Evolutionary conservation across 2,888 invertebrate species (phyloP).

Genomic region (Caenorhabditis sp.): DNA sequence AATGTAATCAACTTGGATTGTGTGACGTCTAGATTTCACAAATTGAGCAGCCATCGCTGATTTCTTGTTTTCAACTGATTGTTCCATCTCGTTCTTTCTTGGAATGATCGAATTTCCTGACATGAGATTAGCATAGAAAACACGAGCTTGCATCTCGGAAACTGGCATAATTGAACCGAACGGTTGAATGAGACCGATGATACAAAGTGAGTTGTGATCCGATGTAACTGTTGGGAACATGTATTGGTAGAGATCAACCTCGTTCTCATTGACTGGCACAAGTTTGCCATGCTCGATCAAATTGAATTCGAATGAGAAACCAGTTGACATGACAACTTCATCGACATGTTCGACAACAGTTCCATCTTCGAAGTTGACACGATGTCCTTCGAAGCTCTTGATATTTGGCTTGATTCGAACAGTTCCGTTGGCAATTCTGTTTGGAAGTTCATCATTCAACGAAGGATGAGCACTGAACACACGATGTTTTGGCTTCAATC

Average conservation of each 20-base stretch:
- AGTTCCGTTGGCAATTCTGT: constrained; percentile 71
- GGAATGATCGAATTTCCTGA: constrained; percentile 27
- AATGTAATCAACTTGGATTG: constrained; percentile 72
- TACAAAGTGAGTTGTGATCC: constrained; percentile 72
- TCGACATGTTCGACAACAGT: constrained; percentile 55
- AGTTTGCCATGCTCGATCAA: constrained; percentile 68
- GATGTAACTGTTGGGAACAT: constrained; percentile 70
- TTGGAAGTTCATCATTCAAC: constrained; percentile 73
- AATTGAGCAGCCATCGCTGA: constrained; percentile 61
- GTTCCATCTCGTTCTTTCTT: constrained; percentile 66
- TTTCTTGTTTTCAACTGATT: constrained; percentile 68
- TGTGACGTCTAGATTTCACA: constrained; percentile 70
- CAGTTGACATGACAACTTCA: constrained; percentile 72
- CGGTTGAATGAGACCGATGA: constrained; percentile 73
- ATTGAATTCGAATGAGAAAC: constrained; percentile 72
- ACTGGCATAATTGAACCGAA: constrained; percentile 74
- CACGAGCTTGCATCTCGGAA: constrained; percentile 73
- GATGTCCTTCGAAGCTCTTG: constrained; percentile 55
- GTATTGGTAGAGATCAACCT: constrained; percentile 72
- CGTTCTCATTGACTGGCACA: constrained; percentile 50
- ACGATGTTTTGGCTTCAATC: constrained; percentile 71
- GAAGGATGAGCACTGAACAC: constrained; percentile 58
- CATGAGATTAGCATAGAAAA: constrained; percentile 69
- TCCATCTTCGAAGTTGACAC: constrained; percentile 62
- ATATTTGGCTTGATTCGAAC: constrained; percentile 58